Conservation (phyloP, 2,113 vertebrate genomes). For the Coptodon bakossiorum region DNA sequence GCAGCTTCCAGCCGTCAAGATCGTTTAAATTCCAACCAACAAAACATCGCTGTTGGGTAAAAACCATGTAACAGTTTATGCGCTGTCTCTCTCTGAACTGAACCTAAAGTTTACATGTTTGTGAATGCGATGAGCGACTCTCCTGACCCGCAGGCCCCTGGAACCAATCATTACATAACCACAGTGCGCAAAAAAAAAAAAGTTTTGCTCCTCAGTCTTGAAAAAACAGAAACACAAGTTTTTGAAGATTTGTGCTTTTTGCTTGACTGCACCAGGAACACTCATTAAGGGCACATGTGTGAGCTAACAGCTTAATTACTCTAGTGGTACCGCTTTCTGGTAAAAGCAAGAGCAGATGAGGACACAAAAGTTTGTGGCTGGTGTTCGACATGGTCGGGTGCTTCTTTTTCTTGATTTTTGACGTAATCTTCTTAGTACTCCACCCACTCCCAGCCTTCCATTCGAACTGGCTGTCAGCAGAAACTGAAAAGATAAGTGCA, state of each 20-base stretch:
- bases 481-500: not conserved
- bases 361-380: not conserved
- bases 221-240: not conserved
- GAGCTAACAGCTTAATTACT: not conserved
- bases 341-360: not conserved
- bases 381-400: not conserved
- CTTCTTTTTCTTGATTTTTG: constrained; percentile 26
- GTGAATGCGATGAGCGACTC: not conserved
- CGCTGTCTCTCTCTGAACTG: not conserved
- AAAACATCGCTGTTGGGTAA: not conserved
- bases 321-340: not conserved
- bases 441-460: not conserved
- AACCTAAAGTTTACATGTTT: constrained; percentile 9
- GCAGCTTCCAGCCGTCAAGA: constrained; percentile 12
- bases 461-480: not conserved
- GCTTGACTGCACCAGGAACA: not conserved
- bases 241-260: not conserved
- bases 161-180: constrained; percentile 10
- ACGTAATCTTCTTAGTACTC: constrained; percentile 25
- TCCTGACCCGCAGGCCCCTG: not conserved
- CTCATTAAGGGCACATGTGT: not conserved
- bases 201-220: not conserved
- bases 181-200: not conserved
- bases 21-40: constrained; percentile 14
- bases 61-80: not conserved